Percentiles rank a stretch among this genome's conserved stretches.
Conservation (phyloP, 2,113 vertebrate species). For the Corynorhinus townsendii region DNA sequence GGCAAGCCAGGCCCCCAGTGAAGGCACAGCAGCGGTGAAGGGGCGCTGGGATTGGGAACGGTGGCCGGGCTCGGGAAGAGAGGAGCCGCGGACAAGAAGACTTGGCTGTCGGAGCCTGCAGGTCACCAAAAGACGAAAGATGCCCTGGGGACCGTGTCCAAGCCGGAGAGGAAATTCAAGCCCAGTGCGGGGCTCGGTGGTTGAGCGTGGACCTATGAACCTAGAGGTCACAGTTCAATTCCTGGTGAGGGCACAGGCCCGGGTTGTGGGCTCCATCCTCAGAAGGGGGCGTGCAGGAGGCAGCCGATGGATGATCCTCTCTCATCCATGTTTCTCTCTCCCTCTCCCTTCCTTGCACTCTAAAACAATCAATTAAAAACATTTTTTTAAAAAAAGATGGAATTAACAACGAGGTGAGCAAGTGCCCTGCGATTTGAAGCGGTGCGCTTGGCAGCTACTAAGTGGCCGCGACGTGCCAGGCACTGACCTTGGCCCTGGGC, state of each 20-base stretch:
- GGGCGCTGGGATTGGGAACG: neutral
- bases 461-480: fast-evolving
- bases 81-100: neutral
- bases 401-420: neutral
- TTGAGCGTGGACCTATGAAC: no score
- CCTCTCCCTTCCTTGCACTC: no score
- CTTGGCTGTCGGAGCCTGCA: neutral
- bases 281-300: no score
- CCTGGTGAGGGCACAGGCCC: no score
- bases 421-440: fast-evolving
- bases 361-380: no score
- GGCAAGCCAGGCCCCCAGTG: neutral
- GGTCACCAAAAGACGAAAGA: neutral
- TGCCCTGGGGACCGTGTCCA: no score
- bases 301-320: no score
- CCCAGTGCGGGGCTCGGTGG: no score
- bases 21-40: fast-evolving
- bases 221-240: no score
- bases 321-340: no score
- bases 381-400: neutral
- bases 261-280: no score
- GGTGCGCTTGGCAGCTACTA: neutral
- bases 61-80: fast-evolving
- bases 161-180: no score
- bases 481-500: neutral